Conservation (phyloP, 1,140 invertebrate genomes). For the Pygmarrhopalites habei region DNA sequence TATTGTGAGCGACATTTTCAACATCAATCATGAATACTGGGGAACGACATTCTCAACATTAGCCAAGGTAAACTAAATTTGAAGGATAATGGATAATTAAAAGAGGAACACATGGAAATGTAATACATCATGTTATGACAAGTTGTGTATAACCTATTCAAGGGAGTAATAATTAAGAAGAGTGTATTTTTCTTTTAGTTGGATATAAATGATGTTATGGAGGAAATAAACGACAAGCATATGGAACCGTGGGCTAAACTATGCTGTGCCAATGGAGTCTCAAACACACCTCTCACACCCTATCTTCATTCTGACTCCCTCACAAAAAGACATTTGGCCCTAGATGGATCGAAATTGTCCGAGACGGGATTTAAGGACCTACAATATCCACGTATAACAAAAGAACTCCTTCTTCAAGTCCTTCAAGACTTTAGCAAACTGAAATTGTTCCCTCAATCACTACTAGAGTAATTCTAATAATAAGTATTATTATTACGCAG, state of each 20-base stretch:
- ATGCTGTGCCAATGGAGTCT: conserved; percentile 63
- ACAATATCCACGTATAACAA: conserved; percentile 53
- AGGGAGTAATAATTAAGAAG: too few relatives aligned
- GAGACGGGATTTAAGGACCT: conserved; percentile 50
- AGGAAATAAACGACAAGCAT: conserved; percentile 87
- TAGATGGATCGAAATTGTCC: conserved; percentile 62
- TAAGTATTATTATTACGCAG: too few relatives aligned
- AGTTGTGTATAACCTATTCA: too few relatives aligned
- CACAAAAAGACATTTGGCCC: conserved; percentile 67
- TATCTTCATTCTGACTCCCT: conserved; percentile 74
- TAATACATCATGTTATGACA: too few relatives aligned
- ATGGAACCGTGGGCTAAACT: conserved; percentile 80
- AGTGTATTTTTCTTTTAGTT: too few relatives aligned
- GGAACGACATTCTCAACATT: conserved; percentile 68
- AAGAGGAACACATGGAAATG: too few relatives aligned
- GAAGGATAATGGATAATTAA: too few relatives aligned
- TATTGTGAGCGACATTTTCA: conserved; percentile 71
- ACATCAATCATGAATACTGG: conserved; percentile 78
- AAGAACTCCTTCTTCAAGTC: conserved; percentile 55
- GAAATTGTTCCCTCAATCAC: conserved; percentile 58
- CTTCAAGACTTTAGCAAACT: conserved; percentile 61
- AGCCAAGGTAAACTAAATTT: conserved; percentile 58
- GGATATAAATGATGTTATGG: conserved; percentile 66
- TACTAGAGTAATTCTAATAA: conserved; percentile 29
- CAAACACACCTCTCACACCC: conserved; percentile 78